Conservation (phyloP, 2,888 invertebrate species). For the Suillia variegata region DNA sequence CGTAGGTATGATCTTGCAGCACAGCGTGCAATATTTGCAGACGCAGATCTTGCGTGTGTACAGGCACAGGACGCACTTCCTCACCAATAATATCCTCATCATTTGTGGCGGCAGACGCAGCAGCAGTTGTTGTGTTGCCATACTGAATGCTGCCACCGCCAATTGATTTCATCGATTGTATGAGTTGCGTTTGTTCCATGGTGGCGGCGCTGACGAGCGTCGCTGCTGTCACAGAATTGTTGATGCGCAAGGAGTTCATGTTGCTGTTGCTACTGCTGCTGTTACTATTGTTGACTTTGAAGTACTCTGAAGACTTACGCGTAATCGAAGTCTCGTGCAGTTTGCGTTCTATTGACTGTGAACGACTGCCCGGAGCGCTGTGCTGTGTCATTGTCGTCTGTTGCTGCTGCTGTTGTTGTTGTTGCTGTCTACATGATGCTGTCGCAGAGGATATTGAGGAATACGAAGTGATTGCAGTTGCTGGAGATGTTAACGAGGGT, state of each 20-base stretch:
- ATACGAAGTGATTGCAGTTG: conserved; percentile 25
- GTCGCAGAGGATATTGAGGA: conserved; percentile 40
- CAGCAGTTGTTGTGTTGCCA: background rate
- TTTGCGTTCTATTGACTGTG: conserved; percentile 57
- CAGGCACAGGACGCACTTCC: conserved; percentile 58
- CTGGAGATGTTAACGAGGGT: conserved; percentile 7
- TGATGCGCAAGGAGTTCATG: conserved; percentile 30
- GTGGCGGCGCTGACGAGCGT: conserved; percentile 14
- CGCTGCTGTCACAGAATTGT: conserved; percentile 16
- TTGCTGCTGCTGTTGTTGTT: too few relatives aligned
- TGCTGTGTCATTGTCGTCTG: too few relatives aligned
- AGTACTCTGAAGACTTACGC: conserved; percentile 50
- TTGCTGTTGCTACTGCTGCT: conserved; percentile 35
- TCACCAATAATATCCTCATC: conserved; percentile 60
- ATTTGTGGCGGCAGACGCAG: conserved; percentile 24
- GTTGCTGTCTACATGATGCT: conserved; percentile 41
- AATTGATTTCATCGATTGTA: conserved; percentile 23
- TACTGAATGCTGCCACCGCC: background rate
- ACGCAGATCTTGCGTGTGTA: conserved; percentile 53
- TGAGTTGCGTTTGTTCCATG: conserved; percentile 24
- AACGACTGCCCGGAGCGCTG: conserved; percentile 52
- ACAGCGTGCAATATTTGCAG: conserved; percentile 57
- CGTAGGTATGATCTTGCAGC: conserved; percentile 60
- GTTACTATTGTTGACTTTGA: conserved; percentile 39
- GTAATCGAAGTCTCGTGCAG: conserved; percentile 43